Percentiles rank a stretch among this genome's conserved stretches.
phyloP scores from a whole-genome alignment of 2,888 invertebrate species.

The Oxyteleia sp. region DNA sequence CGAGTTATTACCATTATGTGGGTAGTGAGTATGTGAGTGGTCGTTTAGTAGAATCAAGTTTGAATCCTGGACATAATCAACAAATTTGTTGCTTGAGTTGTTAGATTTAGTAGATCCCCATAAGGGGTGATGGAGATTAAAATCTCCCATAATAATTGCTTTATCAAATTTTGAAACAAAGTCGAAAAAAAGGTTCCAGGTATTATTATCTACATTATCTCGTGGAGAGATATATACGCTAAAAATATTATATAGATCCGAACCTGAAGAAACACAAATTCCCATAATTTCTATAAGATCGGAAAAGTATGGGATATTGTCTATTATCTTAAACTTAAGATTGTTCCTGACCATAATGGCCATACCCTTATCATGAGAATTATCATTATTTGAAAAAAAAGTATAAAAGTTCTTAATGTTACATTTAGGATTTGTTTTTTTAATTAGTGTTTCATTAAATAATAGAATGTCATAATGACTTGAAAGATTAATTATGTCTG shows the following conservation, averaged over 20 bases:
- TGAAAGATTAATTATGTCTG: background rate
- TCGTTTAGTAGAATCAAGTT: conserved; percentile 21
- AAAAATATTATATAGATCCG: background rate
- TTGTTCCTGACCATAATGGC: background rate
- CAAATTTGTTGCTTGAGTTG: conserved; percentile 6
- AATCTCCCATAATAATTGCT: conserved; percentile 29
- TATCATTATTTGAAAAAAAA: background rate
- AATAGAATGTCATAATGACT: background rate
- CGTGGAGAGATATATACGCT: conserved; percentile 11
- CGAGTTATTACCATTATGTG: conserved; percentile 16
- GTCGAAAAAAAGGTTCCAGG: conserved; percentile 1
- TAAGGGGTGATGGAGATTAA: conserved; percentile 34
- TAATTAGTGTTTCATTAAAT: conserved; percentile 1
- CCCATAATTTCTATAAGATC: conserved; percentile 2
- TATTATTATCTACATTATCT: background rate
- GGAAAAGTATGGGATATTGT: conserved; percentile 4
- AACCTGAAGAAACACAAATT: background rate
- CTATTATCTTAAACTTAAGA: conserved; percentile 13
- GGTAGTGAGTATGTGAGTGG: conserved; percentile 4
- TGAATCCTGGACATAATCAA: background rate
- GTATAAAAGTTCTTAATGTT: background rate
- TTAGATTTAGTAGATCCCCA: conserved; percentile 42
- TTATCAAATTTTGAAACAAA: background rate
- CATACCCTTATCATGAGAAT: background rate
- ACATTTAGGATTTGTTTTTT: background rate